Base-by-base conservation (phyloP, 2,888 invertebrate genomes). In the Molanna angustata region DNA sequence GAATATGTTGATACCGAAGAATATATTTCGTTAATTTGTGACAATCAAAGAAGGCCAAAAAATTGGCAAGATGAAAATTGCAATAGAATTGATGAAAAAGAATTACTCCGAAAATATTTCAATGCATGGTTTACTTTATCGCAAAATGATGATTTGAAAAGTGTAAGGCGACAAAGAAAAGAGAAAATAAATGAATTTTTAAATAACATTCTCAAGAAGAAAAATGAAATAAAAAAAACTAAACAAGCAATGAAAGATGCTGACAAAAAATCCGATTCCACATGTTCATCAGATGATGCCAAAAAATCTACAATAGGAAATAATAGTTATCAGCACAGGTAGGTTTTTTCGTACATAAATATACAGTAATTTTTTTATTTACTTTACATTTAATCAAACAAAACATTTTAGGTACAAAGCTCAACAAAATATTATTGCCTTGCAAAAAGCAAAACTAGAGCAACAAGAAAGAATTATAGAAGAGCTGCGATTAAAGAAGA, bases 381-480 rank as follows among this genome's bases (percentile, higher is more conserved):
- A n/a, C n/a, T n/a, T n/a, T n/a, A n/a, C n/a, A n/a, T n/a, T n/a
- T n/a, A n/a, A n/a, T n/a, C n/a, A n/a, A n/a, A n/a, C n/a, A n/a
- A n/a, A n/a, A n/a, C 4, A 17, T 37, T 54, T 19, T 43, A 82
- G 86, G 61, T 83, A 82, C 56, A 82, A 82, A 67, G 78, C 85
- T 7, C 89, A 89, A 65, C 84, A 84, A 64, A 80, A 82, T 60
- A 84, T 88, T 37, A 89, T 89, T 53, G 83, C 86, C 20, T 68
- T 83, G 20, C 88, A 89, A 66, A 85, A 81, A 65, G 70, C 78
- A 1, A 87, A 87, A 69, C 66, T 90, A 53, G 82, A 84, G 53
- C 82, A 86, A 54, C 88, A 89, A 66, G 83, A 82, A 60, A 79
- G 82, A 62, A 65, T 86, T n/a, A 89, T 89, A 52, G 82, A 86